A percentile compares a stretch with the other conserved stretches of the same genome.
Conservation (phyloP, 2,888 invertebrate genomes). For the Phytoseiulus persimilis region DNA sequence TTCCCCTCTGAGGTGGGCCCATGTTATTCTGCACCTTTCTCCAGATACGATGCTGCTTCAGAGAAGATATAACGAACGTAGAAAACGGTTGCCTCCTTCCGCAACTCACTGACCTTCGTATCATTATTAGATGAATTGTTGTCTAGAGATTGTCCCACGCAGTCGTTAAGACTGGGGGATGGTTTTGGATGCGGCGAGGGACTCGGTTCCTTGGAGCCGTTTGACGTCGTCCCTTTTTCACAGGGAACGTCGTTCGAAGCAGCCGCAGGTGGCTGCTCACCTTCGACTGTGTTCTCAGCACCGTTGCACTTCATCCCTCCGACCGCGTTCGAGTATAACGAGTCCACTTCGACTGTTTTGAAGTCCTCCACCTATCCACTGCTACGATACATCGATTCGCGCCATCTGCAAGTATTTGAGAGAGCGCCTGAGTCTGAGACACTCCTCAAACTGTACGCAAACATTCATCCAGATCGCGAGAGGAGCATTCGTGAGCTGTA, state of each 20-base stretch:
- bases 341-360: background rate
- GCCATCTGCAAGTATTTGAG: background rate
- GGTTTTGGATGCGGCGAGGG: conserved; percentile 33
- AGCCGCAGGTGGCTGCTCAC: conserved; percentile 35
- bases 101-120: background rate
- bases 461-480: background rate
- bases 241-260: conserved; percentile 34
- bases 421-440: background rate
- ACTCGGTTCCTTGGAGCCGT: conserved; percentile 36
- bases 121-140: background rate
- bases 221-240: conserved; percentile 32
- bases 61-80: too few relatives aligned
- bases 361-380: background rate
- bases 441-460: background rate
- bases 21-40: too few relatives aligned
- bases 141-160: conserved; percentile 24
- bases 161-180: conserved; percentile 22
- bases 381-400: background rate
- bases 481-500: background rate
- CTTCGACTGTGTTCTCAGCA: conserved; percentile 31
- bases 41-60: too few relatives aligned
- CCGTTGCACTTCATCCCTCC: conserved; percentile 37
- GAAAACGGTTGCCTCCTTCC: too few relatives aligned
- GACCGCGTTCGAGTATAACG: conserved; percentile 7
- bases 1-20: too few relatives aligned